A percentile compares a stretch with the other conserved stretches of the same genome.
Conservation (phyloP, 1,140 invertebrate genomes). For the Drosophila varians region DNA sequence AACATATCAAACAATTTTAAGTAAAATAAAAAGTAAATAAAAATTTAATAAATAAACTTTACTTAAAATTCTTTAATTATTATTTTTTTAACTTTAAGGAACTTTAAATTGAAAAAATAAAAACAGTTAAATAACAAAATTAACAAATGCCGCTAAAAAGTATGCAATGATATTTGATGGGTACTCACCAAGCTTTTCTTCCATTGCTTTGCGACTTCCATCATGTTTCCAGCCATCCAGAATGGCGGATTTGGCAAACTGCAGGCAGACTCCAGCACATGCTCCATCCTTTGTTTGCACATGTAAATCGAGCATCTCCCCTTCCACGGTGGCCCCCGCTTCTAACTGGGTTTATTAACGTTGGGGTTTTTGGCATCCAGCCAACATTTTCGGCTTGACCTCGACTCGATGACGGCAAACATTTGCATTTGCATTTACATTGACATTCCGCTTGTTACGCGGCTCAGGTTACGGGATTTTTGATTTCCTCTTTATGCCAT, state of each 20-base stretch:
- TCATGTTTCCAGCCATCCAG: neutral
- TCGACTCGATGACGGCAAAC: conserved; percentile 77
- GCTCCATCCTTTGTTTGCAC: conserved; percentile 54
- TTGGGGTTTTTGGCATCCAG: conserved; percentile 53
- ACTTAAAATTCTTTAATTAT: too few species aligned
- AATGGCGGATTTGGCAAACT: neutral
- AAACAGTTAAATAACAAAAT: too few species aligned
- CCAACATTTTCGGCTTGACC: conserved; percentile 56
- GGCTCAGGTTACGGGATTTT: conserved; percentile 39
- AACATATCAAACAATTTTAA: too few species aligned
- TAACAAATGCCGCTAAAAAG: neutral
- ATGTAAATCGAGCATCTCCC: conserved; percentile 64
- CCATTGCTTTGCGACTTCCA: neutral
- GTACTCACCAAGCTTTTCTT: neutral
- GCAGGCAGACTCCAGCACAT: conserved; percentile 26
- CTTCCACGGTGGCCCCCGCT: neutral
- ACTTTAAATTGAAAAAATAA: neutral
- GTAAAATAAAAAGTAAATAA: too few species aligned
- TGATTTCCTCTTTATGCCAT: neutral
- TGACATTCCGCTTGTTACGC: conserved; percentile 63
- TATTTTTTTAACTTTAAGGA: too few species aligned
- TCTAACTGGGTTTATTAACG: conserved; percentile 64
- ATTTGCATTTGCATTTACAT: conserved; percentile 67
- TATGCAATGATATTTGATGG: neutral
- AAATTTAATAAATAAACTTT: too few species aligned